phyloP scores from a whole-genome alignment of 2,888 invertebrate genomes.

The Muschampia plurimacula region DNA sequence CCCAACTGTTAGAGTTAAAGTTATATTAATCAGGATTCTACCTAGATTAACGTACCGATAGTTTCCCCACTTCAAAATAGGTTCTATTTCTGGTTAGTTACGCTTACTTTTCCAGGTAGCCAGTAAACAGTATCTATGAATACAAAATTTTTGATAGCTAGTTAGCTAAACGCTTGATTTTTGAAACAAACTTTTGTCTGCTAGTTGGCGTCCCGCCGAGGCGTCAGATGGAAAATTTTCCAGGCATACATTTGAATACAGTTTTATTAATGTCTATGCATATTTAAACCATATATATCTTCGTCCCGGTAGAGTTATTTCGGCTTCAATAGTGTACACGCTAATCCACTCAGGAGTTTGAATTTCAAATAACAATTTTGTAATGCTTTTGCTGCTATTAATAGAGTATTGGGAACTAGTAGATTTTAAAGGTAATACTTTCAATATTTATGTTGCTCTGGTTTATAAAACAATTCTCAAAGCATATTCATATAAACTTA shows the following conservation, averaged over 20 bases:
- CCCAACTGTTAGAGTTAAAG: no score
- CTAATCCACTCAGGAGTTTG: slow-evolving; percentile 44
- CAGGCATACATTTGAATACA: slow-evolving; percentile 58
- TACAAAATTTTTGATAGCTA: slow-evolving; percentile 70
- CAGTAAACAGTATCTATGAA: slow-evolving; percentile 53
- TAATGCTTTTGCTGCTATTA: not conserved
- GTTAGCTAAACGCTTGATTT: slow-evolving; percentile 69
- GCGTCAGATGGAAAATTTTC: slow-evolving; percentile 59
- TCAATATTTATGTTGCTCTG: no score
- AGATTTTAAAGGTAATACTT: not conserved
- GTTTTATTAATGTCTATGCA: slow-evolving; percentile 73
- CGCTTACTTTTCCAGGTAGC: not conserved
- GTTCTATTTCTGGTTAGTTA: not conserved
- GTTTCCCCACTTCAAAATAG: not conserved
- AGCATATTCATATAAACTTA: no score
- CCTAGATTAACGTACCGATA: no score
- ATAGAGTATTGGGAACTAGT: not conserved
- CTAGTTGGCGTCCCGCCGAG: slow-evolving; percentile 58
- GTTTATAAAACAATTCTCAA: no score
- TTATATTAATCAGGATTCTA: no score
- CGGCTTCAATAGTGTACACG: slow-evolving; percentile 42
- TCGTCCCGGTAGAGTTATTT: slow-evolving; percentile 56
- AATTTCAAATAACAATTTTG: slow-evolving; percentile 3
- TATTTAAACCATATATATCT: slow-evolving; percentile 68
- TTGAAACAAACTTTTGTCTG: slow-evolving; percentile 70